A percentile compares a stretch with the other conserved stretches of the same genome.
These are phyloP conservation scores for Tinea pellionella DNA, from an alignment of 2,888 invertebrate genomes.

Conservation along the genomic window DNA sequence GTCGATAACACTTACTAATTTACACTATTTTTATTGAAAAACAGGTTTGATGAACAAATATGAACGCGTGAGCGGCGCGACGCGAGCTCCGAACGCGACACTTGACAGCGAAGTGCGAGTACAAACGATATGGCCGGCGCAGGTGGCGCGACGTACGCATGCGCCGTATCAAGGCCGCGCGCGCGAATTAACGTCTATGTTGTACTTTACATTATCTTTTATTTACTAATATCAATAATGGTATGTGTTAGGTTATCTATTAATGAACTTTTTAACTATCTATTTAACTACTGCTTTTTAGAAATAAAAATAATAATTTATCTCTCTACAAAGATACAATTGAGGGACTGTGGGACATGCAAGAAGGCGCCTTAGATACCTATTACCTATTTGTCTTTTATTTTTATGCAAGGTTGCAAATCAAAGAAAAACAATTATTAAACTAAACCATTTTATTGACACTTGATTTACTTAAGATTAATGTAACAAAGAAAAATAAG, in stretches of 20 bases:
- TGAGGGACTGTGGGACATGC: too few species aligned
- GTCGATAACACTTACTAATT: neutral
- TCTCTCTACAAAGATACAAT: too few species aligned
- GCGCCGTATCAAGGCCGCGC: conserved; percentile 43
- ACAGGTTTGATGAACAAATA: neutral
- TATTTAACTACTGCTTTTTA: neutral
- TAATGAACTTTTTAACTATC: neutral
- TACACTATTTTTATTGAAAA: neutral
- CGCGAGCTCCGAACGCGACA: neutral
- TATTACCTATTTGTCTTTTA: too few species aligned
- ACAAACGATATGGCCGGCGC: conserved; percentile 12
- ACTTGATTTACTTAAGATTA: too few species aligned
- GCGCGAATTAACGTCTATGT: conserved; percentile 22
- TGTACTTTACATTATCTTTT: neutral
- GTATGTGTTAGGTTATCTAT: neutral
- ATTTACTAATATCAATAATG: conserved; percentile 8
- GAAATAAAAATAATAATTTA: too few species aligned
- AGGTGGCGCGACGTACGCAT: conserved; percentile 24
- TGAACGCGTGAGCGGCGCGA: neutral
- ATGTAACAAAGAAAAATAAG: too few species aligned
- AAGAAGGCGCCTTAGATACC: too few species aligned
- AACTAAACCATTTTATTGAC: too few species aligned
- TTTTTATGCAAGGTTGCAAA: too few species aligned
- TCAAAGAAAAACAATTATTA: too few species aligned
- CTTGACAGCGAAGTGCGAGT: neutral